Conservation (phyloP, 2,797 vertebrate species). For the Enteromius trimaculatus region DNA sequence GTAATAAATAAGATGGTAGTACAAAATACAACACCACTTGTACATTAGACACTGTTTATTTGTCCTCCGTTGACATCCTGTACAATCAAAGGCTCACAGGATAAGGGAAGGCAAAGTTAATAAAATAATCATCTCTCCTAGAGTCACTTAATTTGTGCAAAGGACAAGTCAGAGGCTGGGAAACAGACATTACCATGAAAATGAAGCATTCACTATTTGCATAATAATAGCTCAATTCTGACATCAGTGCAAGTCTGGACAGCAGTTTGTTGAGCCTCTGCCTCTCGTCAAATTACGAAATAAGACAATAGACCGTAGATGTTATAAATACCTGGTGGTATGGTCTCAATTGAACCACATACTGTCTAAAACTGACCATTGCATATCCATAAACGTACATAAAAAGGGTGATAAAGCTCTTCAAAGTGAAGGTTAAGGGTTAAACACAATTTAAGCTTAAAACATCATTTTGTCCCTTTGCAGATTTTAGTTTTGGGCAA, state of each 20-base stretch:
- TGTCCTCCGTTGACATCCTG: constrained; percentile 10
- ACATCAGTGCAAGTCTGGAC: constrained; percentile 36
- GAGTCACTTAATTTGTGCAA: constrained; percentile 26
- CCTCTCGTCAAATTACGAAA: neutral
- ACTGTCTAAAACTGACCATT: constrained; percentile 6
- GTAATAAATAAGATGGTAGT: neutral
- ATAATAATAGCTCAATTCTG: constrained; percentile 5
- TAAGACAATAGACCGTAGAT: neutral
- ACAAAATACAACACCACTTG: neutral
- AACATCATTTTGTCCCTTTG: neutral
- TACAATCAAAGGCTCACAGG: constrained; percentile 25
- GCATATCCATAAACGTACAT: constrained; percentile 6
- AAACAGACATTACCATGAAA: neutral
- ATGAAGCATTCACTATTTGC: neutral
- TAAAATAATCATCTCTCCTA: constrained; percentile 14
- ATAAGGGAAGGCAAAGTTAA: constrained; percentile 3
- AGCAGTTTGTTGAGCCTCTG: neutral
- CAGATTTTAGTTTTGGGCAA: neutral
- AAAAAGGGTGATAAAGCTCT: neutral
- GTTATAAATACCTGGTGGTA: constrained; percentile 5
- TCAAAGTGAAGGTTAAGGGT: neutral
- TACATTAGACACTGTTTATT: constrained; percentile 30
- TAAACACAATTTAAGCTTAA: neutral
- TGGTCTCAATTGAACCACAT: neutral
- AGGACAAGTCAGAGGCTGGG: constrained; percentile 7